A percentile compares a stretch with the other conserved stretches of the same genome.
phyloP scores from a whole-genome alignment of 2,113 vertebrate genomes.

The Pygoscelis adeliae region DNA sequence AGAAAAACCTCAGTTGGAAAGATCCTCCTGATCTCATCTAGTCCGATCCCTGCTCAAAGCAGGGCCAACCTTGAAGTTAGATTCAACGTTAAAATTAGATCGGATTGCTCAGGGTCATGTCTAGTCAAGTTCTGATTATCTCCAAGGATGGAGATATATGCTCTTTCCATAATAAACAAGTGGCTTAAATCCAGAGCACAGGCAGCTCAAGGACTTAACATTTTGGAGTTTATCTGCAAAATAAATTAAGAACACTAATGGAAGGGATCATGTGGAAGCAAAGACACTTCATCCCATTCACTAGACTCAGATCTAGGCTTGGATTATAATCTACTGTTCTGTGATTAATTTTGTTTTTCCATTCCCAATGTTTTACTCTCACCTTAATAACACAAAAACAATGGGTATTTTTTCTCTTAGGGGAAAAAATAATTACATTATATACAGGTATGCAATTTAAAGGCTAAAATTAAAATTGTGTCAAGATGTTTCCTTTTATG shows the following conservation, averaged over 20 bases:
- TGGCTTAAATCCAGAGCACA: not conserved
- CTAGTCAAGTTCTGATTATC: conserved; percentile 12
- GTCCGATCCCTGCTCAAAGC: not conserved
- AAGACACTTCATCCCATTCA: not conserved
- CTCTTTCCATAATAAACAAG: conserved; percentile 4
- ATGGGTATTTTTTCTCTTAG: not conserved
- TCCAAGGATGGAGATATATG: not conserved
- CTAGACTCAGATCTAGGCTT: not conserved
- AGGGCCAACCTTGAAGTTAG: not conserved
- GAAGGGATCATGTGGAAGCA: not conserved
- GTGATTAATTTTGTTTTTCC: not conserved
- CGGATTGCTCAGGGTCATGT: not conserved
- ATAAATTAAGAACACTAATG: not conserved
- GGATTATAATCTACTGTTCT: not conserved
- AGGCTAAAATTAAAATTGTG: not conserved
- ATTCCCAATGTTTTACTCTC: not conserved
- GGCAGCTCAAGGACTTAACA: conserved; percentile 43
- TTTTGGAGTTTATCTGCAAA: conserved; percentile 1
- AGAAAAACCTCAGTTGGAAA: not conserved
- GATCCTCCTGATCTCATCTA: not conserved
- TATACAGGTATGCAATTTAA: not conserved
- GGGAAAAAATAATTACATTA: not conserved
- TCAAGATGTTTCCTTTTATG: not conserved
- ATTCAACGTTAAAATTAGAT: not conserved
- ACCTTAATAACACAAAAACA: not conserved